Evolutionary conservation across 2,888 invertebrate species (phyloP), one percentile per base, ranked within the genome.

Genomic region (Apamea anceps): DNA sequence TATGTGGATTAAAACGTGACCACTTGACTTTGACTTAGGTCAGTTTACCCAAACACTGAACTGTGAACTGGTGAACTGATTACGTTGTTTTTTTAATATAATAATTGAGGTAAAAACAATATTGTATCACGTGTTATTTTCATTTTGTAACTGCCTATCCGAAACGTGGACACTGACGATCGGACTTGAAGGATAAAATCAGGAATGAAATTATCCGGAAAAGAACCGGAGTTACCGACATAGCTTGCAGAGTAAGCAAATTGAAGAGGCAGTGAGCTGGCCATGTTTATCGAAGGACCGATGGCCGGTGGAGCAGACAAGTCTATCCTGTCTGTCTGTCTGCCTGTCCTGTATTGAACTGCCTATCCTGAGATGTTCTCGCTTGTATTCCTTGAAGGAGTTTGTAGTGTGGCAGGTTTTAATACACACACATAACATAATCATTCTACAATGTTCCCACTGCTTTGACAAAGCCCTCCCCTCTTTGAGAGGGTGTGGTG

Each of bases 21-120:
- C 15, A 42, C 32, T 80, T 86, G 85, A 85, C 79, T 76, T 85
- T 86, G 80, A 81, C 68, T 48, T 85, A 85, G 82, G 86, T 87
- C 85, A 86, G 85, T 87, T 32, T 54, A 75, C 15, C 45, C 65
- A 82, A 87, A 70, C 57, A 76, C 28, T 42, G 42, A 42, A 42
- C 42, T 42, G 42, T 42, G 42, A 42, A 42, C n/a, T 1, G 37
- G 13, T 21, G 10, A 42, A 68, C 70, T 57, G 85, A 81, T 86
- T 67, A 74, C n/a, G 21, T 51, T 85, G 81, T 85, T 84, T 83
- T 83, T 79, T 71, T 79, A 21, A 32, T 63, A n/a, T n/a, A 12
- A 60, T n/a, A 32, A 10, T 72, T 63, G 28, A 54, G 12, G 25
- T 67, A 32, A 37, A 54, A 60, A 66, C 32, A 79, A 37, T 32